Base-by-base conservation (phyloP, 2,888 invertebrate genomes). In the Leptothorax acervorum region DNA sequence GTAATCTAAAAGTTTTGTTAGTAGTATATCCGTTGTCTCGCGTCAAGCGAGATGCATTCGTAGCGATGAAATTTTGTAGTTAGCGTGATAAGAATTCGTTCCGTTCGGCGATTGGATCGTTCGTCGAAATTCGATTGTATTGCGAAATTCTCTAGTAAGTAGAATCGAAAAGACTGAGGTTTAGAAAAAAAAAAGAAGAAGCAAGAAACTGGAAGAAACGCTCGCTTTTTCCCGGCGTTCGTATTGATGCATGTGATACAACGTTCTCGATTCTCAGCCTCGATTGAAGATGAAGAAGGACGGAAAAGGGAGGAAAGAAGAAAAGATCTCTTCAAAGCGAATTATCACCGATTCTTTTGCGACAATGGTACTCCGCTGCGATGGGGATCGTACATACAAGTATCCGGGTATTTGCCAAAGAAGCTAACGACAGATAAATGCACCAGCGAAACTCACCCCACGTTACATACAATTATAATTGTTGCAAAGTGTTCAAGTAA, bases 91-190 rank as follows among this genome's bases (percentile, higher is more conserved):
- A 31, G 35, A 48, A 81, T 62, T 79, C 28, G 71, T 71, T 81
- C 60, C 11, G 39, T 65, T 48, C 66, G 65, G 82, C 45, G 76
- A 68, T 70, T 63, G 42, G 63, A 73, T 62, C 45, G 18, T 73
- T 73, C 79, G 79, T 81, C 73, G 60, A 65, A 88, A 82, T 82
- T 60, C 62, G 42, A 66, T 60, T 75, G 63, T 48, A 83, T 78
- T 87, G 85, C 12, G 68, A 89, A 85, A 84, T 86, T 88, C n/a
- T 73, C 55, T 90, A 90, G 86, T 84, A 55, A 82, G 76, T 90
- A 90, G 85, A 71, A 83, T 68, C 75, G 75, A 89, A 86, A 90
- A 90, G 90, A 90, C 90, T 90, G 90, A 90, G 85, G 51, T 79
- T 79, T 86, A 89, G 82, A 82, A 86, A 57, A 23, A 48, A 45